These are phyloP conservation scores for Centrocercus urophasianus DNA, from an alignment of 2,113 vertebrate genomes.

Conservation along the genomic window DNA sequence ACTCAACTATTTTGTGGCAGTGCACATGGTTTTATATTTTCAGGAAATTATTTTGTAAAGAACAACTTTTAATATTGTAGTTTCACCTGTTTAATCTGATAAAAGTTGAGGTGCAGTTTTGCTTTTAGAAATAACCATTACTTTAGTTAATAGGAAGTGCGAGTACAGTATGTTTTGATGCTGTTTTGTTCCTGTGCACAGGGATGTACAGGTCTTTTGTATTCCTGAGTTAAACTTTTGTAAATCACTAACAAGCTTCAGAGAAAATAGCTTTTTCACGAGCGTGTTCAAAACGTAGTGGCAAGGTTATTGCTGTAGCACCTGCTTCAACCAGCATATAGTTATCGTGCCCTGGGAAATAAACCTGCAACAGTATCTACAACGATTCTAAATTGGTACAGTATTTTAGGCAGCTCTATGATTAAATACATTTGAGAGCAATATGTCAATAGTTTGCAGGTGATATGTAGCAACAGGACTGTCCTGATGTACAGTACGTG, in stretches of 20 bases:
- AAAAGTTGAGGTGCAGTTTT: slow-evolving; percentile 75
- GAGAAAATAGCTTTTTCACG: slow-evolving; percentile 59
- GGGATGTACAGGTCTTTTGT: slow-evolving; percentile 72
- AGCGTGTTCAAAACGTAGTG: slow-evolving; percentile 38
- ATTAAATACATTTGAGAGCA: slow-evolving; percentile 74
- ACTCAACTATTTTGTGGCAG: slow-evolving; percentile 82
- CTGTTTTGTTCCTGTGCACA: slow-evolving; percentile 73
- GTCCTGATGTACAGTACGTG: slow-evolving; percentile 70
- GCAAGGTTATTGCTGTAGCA: slow-evolving; percentile 59
- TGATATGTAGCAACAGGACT: slow-evolving; percentile 71
- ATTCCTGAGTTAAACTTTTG: slow-evolving; percentile 64
- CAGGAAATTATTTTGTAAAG: slow-evolving; percentile 85
- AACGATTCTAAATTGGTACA: slow-evolving; percentile 60
- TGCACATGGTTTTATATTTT: slow-evolving; percentile 85
- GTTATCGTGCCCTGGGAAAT: slow-evolving; percentile 53
- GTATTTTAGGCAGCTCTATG: slow-evolving; percentile 73
- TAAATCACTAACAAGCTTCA: slow-evolving; percentile 69
- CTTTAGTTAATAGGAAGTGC: slow-evolving; percentile 74
- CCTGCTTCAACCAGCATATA: slow-evolving; percentile 64
- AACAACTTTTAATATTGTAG: slow-evolving; percentile 83
- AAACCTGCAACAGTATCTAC: slow-evolving; percentile 63
- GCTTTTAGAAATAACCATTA: slow-evolving; percentile 76
- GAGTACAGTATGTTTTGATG: slow-evolving; percentile 70
- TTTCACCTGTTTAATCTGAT: slow-evolving; percentile 79
- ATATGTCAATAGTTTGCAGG: slow-evolving; percentile 72